Evolutionary conservation across 2,113 vertebrate genomes (phyloP).

Genomic region (Ovibos moschatus): DNA sequence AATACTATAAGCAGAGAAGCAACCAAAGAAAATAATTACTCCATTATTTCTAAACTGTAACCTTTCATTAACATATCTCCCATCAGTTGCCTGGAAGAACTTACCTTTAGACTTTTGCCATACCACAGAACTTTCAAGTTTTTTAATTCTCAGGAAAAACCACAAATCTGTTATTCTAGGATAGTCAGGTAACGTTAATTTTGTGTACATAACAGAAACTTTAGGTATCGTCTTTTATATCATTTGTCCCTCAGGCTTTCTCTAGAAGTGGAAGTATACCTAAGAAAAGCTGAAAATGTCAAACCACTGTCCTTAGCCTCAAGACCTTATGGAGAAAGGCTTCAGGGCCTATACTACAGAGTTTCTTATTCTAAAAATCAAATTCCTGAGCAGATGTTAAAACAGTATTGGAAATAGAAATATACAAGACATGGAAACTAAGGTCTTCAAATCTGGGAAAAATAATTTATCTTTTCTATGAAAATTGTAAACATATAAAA

Average conservation of each 20-base stretch:
- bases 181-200: background rate
- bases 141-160: conserved; percentile 30
- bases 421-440: background rate
- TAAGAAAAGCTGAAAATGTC: background rate
- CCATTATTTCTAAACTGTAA: background rate
- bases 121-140: conserved; percentile 8
- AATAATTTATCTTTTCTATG: conserved; percentile 42
- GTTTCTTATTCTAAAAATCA: conserved; percentile 39
- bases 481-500: background rate
- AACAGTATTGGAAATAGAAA: conserved; percentile 14
- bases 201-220: background rate
- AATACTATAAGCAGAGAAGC: conserved; percentile 43
- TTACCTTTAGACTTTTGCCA: background rate
- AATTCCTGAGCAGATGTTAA: conserved; percentile 1
- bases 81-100: background rate
- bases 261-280: background rate
- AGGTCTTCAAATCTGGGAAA: conserved; percentile 14
- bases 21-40: conserved; percentile 12
- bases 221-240: background rate
- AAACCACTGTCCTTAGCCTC: background rate
- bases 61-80: conserved; percentile 6
- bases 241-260: background rate
- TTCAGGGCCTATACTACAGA: background rate
- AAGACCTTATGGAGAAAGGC: background rate
- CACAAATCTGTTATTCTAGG: conserved; percentile 1